phyloP scores from a whole-genome alignment of 2,888 invertebrate species.

The Alcis repandata region DNA sequence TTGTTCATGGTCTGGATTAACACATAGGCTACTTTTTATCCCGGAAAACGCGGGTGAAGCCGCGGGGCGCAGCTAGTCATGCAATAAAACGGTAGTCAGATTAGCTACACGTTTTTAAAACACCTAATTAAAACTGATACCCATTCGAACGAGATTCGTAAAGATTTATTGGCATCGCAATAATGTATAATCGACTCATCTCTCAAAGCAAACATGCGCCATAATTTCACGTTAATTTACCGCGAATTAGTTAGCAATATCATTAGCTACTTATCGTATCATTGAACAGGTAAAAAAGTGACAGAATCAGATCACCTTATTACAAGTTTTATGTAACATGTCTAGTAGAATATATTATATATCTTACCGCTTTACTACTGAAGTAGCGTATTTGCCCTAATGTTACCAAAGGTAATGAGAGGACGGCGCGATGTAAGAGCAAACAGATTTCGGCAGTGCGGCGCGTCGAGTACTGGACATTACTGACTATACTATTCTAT shows the following conservation, averaged over 20 bases:
- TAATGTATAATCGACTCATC: background rate
- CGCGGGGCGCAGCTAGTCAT: too few relatives aligned
- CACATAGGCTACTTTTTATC: too few relatives aligned
- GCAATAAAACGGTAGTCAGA: constrained; percentile 14
- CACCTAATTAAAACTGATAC: constrained; percentile 12
- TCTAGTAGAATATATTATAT: constrained; percentile 17
- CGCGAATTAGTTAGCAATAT: constrained; percentile 15
- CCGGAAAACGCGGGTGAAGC: too few relatives aligned
- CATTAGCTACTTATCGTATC: constrained; percentile 4
- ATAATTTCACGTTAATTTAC: constrained; percentile 20
- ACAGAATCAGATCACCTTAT: too few relatives aligned
- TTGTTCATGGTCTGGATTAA: too few relatives aligned
- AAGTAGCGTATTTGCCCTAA: constrained; percentile 21
- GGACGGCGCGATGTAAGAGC: constrained; percentile 19
- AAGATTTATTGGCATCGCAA: constrained; percentile 17
- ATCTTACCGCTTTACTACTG: constrained; percentile 16
- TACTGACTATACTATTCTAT: constrained; percentile 28
- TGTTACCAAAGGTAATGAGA: constrained; percentile 1
- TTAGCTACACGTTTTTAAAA: constrained; percentile 16
- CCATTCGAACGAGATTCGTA: constrained; percentile 2
- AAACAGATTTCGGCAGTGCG: constrained; percentile 40
- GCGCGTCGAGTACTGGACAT: constrained; percentile 22
- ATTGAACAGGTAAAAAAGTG: too few relatives aligned
- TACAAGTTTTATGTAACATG: constrained; percentile 27
- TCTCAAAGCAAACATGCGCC: constrained; percentile 23